These are phyloP conservation scores for Nowickia ferox DNA, from an alignment of 2,888 invertebrate genomes.

Conservation along the genomic window DNA sequence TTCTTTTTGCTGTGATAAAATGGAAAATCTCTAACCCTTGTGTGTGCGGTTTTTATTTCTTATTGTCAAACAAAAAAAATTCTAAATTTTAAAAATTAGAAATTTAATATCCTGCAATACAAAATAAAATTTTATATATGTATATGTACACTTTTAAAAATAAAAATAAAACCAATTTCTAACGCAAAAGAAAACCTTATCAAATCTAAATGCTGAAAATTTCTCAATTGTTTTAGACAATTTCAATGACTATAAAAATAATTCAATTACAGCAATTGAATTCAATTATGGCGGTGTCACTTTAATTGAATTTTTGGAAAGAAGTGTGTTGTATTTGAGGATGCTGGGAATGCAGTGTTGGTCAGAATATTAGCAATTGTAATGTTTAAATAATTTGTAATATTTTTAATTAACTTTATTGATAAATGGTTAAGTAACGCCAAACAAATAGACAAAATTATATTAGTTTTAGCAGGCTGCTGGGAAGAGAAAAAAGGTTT, in stretches of 20 bases:
- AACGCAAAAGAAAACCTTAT: constrained; percentile 4
- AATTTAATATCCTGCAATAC: constrained; percentile 18
- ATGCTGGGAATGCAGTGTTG: background rate
- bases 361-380: background rate
- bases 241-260: background rate
- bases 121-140: background rate
- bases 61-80: background rate
- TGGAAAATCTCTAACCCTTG: background rate
- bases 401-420: too few relatives aligned
- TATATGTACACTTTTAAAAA: background rate
- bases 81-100: constrained; percentile 9
- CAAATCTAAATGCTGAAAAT: background rate
- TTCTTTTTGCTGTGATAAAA: background rate
- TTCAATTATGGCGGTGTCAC: background rate
- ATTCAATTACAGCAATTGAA: background rate
- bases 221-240: background rate
- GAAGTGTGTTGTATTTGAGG: too few relatives aligned
- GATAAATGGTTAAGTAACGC: too few relatives aligned
- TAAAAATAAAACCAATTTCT: background rate
- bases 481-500: too few relatives aligned
- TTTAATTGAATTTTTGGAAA: background rate
- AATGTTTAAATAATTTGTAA: too few relatives aligned
- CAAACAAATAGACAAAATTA: too few relatives aligned
- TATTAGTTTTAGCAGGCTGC: too few relatives aligned
- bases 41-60: background rate